Evolutionary conservation across 2,888 invertebrate genomes (phyloP).

Genomic region (Platerodrilus igneus): DNA sequence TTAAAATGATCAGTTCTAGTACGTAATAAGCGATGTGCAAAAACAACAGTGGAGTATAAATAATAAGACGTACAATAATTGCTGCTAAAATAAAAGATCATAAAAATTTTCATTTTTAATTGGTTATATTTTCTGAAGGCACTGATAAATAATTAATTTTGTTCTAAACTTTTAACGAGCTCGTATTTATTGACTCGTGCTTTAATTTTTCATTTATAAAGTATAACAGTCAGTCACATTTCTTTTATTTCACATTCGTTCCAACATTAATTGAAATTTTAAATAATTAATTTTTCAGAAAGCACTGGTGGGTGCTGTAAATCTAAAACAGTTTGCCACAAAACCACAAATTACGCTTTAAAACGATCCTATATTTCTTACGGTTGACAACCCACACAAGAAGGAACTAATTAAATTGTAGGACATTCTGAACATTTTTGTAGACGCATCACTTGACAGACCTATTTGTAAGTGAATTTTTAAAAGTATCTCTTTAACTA

Average conservation of each 20-base stretch:
- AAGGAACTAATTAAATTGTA: slow-evolving; percentile 28
- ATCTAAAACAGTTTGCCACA: slow-evolving; percentile 2
- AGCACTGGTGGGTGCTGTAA: neutral
- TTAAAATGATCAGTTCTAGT: too few species aligned
- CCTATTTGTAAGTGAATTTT: slow-evolving; percentile 26
- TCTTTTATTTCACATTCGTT: neutral
- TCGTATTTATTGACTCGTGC: slow-evolving; percentile 21
- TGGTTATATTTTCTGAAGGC: slow-evolving; percentile 16
- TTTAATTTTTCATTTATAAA: slow-evolving; percentile 18
- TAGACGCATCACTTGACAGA: slow-evolving; percentile 23
- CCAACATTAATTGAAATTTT: neutral
- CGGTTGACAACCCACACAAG: slow-evolving; percentile 28
- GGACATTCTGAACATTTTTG: slow-evolving; percentile 21
- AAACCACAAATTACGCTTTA: slow-evolving; percentile 14
- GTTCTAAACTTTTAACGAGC: slow-evolving; percentile 22
- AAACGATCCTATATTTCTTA: slow-evolving; percentile 21
- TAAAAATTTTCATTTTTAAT: slow-evolving; percentile 19
- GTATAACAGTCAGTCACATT: slow-evolving; percentile 9
- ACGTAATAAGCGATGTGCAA: too few species aligned
- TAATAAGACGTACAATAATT: slow-evolving; percentile 19
- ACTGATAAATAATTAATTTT: slow-evolving; percentile 20
- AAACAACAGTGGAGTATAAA: slow-evolving; percentile 6
- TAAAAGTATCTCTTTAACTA: slow-evolving; percentile 25
- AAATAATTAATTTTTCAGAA: slow-evolving; percentile 4
- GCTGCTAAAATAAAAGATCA: slow-evolving; percentile 14